Conservation (phyloP, 2,113 vertebrate species). For the Passer montanus region DNA sequence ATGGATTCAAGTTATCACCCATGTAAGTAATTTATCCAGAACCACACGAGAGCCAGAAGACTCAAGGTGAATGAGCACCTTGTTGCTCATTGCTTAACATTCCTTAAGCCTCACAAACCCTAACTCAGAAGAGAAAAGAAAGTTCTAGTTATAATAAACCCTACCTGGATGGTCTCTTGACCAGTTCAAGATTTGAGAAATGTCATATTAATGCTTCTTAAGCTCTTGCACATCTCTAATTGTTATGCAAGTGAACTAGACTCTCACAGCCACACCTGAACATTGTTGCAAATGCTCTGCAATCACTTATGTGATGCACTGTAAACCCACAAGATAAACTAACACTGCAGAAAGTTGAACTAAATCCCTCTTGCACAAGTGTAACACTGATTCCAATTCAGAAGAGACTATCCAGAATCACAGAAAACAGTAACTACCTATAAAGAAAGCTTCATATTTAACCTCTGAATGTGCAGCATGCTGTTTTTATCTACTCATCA, state of each 20-base stretch:
- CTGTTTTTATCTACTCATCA: neutral
- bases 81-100: neutral
- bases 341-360: neutral
- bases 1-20: neutral
- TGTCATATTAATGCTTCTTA: neutral
- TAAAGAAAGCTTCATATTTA: neutral
- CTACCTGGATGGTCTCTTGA: neutral
- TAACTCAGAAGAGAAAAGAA: neutral
- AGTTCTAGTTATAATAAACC: neutral
- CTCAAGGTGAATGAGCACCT: neutral
- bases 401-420: neutral
- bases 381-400: neutral
- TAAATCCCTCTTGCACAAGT: neutral
- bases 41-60: accelerated
- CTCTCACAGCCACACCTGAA: neutral
- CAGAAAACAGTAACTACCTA: neutral
- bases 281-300: neutral
- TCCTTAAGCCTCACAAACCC: neutral
- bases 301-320: neutral
- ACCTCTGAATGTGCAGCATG: neutral
- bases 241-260: neutral
- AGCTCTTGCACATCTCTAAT: neutral
- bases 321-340: neutral
- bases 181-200: neutral
- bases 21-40: neutral